Conservation (phyloP, 2,113 vertebrate genomes). For the Eidolon helvum region DNA sequence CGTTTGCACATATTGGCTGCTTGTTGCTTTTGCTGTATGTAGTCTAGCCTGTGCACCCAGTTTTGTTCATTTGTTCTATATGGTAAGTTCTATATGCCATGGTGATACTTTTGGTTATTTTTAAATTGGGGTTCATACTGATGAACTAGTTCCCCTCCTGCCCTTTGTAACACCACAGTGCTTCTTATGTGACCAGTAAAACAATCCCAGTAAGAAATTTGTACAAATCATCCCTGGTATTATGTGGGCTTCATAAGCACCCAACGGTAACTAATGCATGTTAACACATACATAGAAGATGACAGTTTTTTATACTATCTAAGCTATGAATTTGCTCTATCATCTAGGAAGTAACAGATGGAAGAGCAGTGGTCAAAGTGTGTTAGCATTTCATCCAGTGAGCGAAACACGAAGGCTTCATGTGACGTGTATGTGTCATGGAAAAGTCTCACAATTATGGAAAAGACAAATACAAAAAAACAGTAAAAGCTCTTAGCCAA, state of each 20-base stretch:
- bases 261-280: background rate
- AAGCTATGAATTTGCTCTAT: background rate
- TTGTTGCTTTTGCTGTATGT: background rate
- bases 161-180: background rate
- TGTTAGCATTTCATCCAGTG: background rate
- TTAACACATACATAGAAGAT: background rate
- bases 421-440: background rate
- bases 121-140: background rate
- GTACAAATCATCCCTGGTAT: background rate
- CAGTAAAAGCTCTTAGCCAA: background rate
- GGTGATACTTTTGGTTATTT: background rate
- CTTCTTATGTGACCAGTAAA: background rate
- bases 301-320: background rate
- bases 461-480: background rate
- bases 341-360: background rate
- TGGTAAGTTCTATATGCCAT: background rate
- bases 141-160: background rate
- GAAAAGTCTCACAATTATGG: background rate
- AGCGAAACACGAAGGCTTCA: background rate
- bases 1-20: background rate
- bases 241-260: background rate
- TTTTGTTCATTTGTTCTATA: background rate
- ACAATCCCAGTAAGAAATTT: background rate
- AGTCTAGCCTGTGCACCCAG: background rate
- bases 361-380: background rate